These are phyloP conservation scores for Watsonalla cultraria DNA, from an alignment of 2,888 invertebrate species.

Conservation along the genomic window DNA sequence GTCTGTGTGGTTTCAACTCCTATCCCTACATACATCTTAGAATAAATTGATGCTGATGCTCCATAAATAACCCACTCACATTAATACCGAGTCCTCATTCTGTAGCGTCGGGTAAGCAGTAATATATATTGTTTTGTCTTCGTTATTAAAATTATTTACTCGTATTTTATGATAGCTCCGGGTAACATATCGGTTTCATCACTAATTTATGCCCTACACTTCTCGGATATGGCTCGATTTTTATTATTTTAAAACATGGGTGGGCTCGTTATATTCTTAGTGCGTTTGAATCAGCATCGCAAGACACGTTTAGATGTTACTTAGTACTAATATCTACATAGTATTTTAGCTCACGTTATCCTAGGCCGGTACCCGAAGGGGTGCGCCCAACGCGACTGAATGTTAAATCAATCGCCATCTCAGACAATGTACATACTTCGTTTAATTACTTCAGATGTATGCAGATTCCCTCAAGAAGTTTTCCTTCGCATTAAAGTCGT, in stretches of 20 bases:
- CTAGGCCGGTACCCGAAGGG: no score
- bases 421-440: no score
- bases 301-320: no score
- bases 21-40: slow-evolving; percentile 31
- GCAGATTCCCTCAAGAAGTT: no score
- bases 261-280: slow-evolving; percentile 32
- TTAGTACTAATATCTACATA: no score
- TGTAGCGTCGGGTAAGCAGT: slow-evolving; percentile 26
- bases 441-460: no score
- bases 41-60: slow-evolving; percentile 49
- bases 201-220: slow-evolving; percentile 60
- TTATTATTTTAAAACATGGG: slow-evolving; percentile 57
- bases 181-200: slow-evolving; percentile 54
- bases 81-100: slow-evolving; percentile 46
- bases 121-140: slow-evolving; percentile 56
- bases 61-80: slow-evolving; percentile 60
- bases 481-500: no score
- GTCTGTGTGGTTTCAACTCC: no score
- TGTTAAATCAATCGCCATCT: no score
- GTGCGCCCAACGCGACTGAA: no score
- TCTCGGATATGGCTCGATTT: slow-evolving; percentile 37
- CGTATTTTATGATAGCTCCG: slow-evolving; percentile 49
- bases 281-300: no score
- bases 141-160: slow-evolving; percentile 59
- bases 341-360: no score